Conservation (phyloP, 2,113 vertebrate genomes). For the Aepyceros melampus region DNA sequence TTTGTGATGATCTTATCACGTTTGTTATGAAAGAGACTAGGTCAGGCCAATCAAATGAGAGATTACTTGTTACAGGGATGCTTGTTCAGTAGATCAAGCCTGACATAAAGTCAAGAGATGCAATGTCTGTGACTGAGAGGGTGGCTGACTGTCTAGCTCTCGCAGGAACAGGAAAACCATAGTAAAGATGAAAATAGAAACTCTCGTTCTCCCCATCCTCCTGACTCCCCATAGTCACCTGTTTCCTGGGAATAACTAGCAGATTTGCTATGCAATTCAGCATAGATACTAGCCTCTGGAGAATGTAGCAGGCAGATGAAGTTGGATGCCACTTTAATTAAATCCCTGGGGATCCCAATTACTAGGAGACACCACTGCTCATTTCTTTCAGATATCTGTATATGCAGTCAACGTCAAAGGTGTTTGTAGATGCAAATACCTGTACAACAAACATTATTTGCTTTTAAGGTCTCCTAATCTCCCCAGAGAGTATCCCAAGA, state of each 20-base stretch:
- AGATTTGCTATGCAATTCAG: conserved; percentile 18
- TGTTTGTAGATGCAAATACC: conserved; percentile 6
- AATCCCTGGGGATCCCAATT: conserved; percentile 58
- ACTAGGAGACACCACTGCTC: conserved; percentile 12
- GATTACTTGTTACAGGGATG: background rate
- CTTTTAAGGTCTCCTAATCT: background rate
- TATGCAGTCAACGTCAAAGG: conserved; percentile 28
- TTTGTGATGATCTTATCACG: background rate
- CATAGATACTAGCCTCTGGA: conserved; percentile 14
- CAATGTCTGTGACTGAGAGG: background rate
- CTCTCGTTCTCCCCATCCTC: background rate
- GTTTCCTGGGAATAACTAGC: conserved; percentile 29
- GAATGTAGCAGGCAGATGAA: conserved; percentile 48
- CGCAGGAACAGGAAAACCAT: background rate
- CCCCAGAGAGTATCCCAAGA: background rate
- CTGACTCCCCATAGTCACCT: background rate
- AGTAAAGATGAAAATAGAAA: background rate
- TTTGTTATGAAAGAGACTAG: background rate
- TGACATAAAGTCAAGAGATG: background rate
- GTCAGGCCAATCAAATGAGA: background rate
- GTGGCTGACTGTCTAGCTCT: background rate
- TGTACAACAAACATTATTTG: conserved; percentile 18
- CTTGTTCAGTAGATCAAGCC: background rate
- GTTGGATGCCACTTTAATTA: conserved; percentile 58
- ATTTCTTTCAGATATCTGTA: conserved; percentile 39